Percentiles rank a stretch among this genome's conserved stretches.
phyloP scores from a whole-genome alignment of 2,797 vertebrate genomes.

The Myotis daubentonii region DNA sequence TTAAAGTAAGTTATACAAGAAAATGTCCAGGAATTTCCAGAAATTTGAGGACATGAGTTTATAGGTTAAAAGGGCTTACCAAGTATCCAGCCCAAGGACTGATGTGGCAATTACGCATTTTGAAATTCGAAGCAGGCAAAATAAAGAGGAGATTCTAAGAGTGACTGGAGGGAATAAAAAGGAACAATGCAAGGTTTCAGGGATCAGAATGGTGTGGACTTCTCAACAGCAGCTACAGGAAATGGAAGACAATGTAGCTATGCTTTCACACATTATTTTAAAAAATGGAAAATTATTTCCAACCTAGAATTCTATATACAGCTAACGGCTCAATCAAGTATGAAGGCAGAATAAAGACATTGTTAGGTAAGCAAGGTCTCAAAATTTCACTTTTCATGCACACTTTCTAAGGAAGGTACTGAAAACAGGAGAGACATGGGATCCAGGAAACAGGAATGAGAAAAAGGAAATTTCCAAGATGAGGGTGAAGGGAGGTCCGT shows the following conservation, averaged over 20 bases:
- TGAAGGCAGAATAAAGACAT: background rate
- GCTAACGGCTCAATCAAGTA: background rate
- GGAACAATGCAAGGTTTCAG: background rate
- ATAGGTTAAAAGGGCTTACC: background rate
- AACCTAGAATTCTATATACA: background rate
- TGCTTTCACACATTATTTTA: background rate
- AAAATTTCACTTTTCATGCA: background rate
- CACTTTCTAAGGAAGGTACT: background rate
- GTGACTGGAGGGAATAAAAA: background rate
- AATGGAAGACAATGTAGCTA: background rate
- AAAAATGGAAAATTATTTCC: background rate
- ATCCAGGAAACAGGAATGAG: background rate
- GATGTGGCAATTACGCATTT: background rate
- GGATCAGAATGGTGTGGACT: background rate
- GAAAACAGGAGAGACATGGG: background rate
- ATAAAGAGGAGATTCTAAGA: background rate
- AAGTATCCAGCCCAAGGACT: background rate
- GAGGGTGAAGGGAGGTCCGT: background rate
- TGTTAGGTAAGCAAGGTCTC: background rate
- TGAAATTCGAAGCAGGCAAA: background rate
- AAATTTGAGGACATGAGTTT: background rate
- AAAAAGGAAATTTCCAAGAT: background rate
- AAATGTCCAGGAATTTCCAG: background rate
- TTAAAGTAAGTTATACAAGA: background rate
- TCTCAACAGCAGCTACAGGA: background rate